phyloP scores from a whole-genome alignment of 2,797 vertebrate genomes.

The Poecile montanus region DNA sequence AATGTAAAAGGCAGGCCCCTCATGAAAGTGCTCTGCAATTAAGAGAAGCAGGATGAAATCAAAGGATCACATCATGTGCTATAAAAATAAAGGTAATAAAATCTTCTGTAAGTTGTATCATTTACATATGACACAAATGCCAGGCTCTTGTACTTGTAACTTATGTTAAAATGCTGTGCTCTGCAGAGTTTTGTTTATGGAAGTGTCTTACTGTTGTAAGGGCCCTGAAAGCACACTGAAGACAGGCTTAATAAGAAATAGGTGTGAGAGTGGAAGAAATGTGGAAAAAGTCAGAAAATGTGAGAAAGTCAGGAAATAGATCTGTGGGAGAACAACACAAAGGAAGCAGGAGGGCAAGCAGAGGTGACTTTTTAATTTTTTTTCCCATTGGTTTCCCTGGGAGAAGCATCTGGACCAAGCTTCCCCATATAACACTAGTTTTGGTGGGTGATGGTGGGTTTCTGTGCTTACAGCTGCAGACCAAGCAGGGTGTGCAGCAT shows the following conservation, averaged over 20 bases:
- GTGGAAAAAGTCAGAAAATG: no score
- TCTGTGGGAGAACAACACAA: not conserved
- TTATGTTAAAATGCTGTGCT: not conserved
- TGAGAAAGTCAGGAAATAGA: not conserved
- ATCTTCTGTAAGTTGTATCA: not conserved
- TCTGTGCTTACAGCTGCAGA: not conserved
- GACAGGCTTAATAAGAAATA: not conserved
- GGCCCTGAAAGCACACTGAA: not conserved
- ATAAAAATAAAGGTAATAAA: not conserved
- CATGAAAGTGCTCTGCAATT: not conserved
- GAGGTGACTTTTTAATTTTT: not conserved
- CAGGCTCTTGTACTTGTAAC: not conserved
- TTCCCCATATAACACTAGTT: not conserved
- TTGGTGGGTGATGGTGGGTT: not conserved
- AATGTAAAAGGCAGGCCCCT: not conserved
- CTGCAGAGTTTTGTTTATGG: not conserved
- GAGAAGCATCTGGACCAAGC: not conserved
- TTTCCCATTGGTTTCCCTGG: not conserved
- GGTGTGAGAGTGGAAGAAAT: not conserved
- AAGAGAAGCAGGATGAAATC: not conserved
- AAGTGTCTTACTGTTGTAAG: not conserved
- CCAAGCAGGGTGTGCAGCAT: not conserved
- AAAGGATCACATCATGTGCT: not conserved
- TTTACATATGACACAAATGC: not conserved
- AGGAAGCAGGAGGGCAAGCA: conserved; percentile 1